Evolutionary conservation across 1,140 invertebrate genomes (phyloP), one percentile per base, ranked within the genome.

Genomic region (Dinothrombium tinctorium): DNA sequence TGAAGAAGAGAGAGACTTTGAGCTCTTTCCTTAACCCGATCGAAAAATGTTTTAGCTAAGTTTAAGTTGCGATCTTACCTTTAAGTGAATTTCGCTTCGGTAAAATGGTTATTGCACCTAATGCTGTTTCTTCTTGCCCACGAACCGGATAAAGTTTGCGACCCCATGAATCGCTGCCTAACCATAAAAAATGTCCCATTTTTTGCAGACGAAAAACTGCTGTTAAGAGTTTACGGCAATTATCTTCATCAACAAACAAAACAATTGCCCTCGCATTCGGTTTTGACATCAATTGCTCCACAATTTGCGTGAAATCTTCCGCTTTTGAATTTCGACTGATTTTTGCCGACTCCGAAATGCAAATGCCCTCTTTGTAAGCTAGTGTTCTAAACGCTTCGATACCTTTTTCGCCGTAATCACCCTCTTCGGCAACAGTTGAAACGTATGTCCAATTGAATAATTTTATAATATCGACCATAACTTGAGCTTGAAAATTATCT

Each of bases 401-500:
- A 12, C 63, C 70, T 63, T 69, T 67, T 54, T 75, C 73, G 5
- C 74, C 73, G 51, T 77, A 77, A 50, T 75, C 73, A 23, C 74
- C 74, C 49, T 74, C 71, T 35, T 72, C 71, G 11, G 69, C 71
- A 2, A 77, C 65, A 0, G 74, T 73, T 2, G 71, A 74, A 23
- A 77, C 71, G 54, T 74, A 78, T 42, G 69, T 71, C 74, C 74
- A 77, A 11, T 66, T 64, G 31, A 77, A 65, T 46, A 59, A 52
- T 43, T 64, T 59, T 15, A 74, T 61, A 35, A 77, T 66, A 51
- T 73, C 66, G 5, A 72, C 71, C 62, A 77, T 74, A 0, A 71
- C 72, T 45, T 67, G 61, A 0, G 72, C 72, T 55, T 77, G 74
- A 50, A 72, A 73, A 52, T 69, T 73, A 59, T 94, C 86, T 2